These are phyloP conservation scores for Aleadryas rufinucha DNA, from an alignment of 2,113 vertebrate genomes.

Conservation along the genomic window DNA sequence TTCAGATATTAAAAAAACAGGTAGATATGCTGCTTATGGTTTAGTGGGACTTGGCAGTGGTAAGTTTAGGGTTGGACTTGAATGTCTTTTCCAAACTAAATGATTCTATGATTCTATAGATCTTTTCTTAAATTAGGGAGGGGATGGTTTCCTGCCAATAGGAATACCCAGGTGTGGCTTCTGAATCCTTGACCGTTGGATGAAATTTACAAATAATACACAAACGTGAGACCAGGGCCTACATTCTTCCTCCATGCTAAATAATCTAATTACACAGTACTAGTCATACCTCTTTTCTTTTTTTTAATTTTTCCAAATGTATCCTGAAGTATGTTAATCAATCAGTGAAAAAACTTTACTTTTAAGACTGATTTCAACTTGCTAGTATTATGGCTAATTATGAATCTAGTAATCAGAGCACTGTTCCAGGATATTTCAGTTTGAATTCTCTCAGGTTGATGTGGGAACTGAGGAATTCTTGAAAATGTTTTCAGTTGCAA, in stretches of 20 bases:
- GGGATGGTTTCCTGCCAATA: background rate
- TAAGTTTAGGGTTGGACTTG: background rate
- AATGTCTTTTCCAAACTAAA: background rate
- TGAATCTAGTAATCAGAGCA: background rate
- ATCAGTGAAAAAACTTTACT: background rate
- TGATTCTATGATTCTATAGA: background rate
- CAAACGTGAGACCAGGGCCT: accelerated
- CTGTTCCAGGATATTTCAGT: background rate
- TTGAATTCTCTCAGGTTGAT: background rate
- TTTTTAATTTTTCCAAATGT: background rate
- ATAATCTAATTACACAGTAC: background rate
- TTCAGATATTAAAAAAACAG: background rate
- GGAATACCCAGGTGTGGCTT: background rate
- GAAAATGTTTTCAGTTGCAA: background rate
- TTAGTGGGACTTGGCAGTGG: background rate
- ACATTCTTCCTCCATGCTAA: background rate
- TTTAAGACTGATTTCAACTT: background rate
- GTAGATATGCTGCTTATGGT: background rate
- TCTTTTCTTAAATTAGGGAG: background rate
- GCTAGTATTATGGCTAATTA: background rate
- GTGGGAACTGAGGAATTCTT: background rate
- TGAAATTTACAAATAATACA: background rate
- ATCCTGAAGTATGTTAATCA: background rate
- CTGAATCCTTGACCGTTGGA: background rate
- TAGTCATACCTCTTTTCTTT: background rate